These are phyloP conservation scores for Oeneis ivallda DNA, from an alignment of 2,888 invertebrate genomes.

Conservation along the genomic window DNA sequence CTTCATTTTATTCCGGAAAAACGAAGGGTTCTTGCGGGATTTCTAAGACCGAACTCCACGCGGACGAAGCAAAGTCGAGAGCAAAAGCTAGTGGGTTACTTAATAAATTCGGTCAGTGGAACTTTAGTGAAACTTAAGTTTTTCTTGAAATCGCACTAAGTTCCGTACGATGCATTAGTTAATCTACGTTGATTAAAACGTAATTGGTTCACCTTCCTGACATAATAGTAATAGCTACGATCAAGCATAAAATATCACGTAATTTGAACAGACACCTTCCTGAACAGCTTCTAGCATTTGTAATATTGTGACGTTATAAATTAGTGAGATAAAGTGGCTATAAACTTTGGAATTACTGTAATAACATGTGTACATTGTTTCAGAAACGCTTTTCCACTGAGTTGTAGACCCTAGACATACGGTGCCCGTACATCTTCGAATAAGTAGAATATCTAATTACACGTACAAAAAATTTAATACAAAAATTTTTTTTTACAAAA, in stretches of 20 bases:
- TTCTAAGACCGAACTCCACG: no score
- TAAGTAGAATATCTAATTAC: no score
- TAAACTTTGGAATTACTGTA: constrained; percentile 11
- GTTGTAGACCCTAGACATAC: neutral
- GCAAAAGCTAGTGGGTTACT: no score
- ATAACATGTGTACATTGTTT: constrained; percentile 19
- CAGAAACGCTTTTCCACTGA: constrained; percentile 8
- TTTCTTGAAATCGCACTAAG: neutral
- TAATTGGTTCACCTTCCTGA: constrained; percentile 5
- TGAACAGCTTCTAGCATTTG: neutral
- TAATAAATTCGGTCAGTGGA: neutral
- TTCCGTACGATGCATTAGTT: neutral
- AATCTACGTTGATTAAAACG: neutral
- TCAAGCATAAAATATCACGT: neutral
- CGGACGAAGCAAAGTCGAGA: no score
- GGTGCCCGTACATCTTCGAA: neutral
- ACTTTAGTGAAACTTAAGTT: neutral
- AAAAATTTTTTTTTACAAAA: no score
- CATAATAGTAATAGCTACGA: neutral
- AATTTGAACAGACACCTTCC: constrained; percentile 12
- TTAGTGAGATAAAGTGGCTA: constrained; percentile 1
- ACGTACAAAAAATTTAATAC: no score
- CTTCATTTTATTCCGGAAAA: no score
- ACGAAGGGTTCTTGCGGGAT: no score
- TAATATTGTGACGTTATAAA: neutral